Conservation (phyloP, 2,113 vertebrate species). For the Tor tambroides region DNA sequence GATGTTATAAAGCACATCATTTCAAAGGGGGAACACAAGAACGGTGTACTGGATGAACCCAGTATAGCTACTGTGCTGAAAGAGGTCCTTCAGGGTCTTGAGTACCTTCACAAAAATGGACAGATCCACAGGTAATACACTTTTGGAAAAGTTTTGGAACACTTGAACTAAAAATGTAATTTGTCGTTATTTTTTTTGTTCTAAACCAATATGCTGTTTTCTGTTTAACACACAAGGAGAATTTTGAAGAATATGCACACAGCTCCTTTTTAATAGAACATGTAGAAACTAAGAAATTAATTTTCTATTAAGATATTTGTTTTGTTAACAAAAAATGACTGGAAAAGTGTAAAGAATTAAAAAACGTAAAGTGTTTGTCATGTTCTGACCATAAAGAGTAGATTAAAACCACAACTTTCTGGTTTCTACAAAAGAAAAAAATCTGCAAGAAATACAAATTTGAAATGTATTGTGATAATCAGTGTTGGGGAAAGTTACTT, state of each 20-base stretch:
- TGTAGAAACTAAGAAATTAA: no score
- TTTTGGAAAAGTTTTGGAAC: background rate
- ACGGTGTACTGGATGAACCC: conserved; percentile 90
- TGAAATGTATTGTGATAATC: no score
- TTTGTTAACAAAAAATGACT: no score
- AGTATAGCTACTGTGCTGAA: conserved; percentile 93
- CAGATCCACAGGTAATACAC: conserved; percentile 91
- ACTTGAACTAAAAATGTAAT: background rate
- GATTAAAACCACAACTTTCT: no score
- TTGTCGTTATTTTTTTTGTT: background rate
- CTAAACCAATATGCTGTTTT: background rate
- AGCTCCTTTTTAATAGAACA: background rate
- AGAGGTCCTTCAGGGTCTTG: conserved; percentile 92
- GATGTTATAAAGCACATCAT: conserved; percentile 97
- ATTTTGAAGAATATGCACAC: background rate
- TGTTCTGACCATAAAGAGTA: no score
- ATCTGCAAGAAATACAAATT: no score
- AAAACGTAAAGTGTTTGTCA: no score
- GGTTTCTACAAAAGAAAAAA: no score
- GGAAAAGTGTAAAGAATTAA: no score
- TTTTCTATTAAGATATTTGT: no score
- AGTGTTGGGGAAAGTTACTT: no score
- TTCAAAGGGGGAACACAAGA: conserved; percentile 93
- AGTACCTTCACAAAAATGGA: conserved; percentile 95
- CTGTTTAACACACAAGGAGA: background rate